Conservation (phyloP, 2,113 vertebrate genomes). For the Buteo buteo region DNA sequence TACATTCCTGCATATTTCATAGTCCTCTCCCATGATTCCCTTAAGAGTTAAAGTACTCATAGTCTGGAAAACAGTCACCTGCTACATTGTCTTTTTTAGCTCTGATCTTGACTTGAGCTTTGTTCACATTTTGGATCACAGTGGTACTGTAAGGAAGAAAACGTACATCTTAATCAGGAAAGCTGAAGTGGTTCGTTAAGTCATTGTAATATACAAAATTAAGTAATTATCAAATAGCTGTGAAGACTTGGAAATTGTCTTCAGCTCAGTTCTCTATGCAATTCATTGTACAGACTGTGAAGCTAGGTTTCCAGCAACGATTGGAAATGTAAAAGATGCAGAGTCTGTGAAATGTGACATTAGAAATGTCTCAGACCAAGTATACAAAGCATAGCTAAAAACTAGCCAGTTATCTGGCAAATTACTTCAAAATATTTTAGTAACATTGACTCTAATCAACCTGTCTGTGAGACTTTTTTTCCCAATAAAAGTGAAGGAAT, state of each 20-base stretch:
- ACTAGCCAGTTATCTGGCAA: background rate
- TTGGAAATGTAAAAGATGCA: background rate
- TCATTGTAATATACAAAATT: background rate
- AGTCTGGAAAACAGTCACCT: constrained; percentile 73
- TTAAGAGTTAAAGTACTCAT: background rate
- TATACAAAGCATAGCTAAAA: background rate
- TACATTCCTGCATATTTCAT: background rate
- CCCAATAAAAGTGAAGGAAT: background rate
- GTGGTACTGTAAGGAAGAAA: constrained; percentile 83
- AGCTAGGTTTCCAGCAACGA: background rate
- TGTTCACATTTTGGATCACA: constrained; percentile 98
- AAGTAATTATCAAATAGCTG: background rate
- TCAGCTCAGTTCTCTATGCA: background rate
- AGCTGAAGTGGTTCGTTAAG: background rate
- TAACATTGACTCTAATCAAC: background rate
- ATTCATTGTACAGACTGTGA: background rate
- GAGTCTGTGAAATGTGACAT: background rate
- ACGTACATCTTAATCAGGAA: background rate
- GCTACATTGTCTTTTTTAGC: constrained; percentile 98
- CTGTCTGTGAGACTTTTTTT: background rate
- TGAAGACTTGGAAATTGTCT: background rate
- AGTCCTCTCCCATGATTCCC: background rate
- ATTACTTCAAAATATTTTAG: background rate
- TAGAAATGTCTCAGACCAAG: background rate
- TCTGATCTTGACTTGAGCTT: constrained; percentile 96